These are phyloP conservation scores for Florisuga fusca DNA, from an alignment of 2,797 vertebrate genomes.

Conservation along the genomic window DNA sequence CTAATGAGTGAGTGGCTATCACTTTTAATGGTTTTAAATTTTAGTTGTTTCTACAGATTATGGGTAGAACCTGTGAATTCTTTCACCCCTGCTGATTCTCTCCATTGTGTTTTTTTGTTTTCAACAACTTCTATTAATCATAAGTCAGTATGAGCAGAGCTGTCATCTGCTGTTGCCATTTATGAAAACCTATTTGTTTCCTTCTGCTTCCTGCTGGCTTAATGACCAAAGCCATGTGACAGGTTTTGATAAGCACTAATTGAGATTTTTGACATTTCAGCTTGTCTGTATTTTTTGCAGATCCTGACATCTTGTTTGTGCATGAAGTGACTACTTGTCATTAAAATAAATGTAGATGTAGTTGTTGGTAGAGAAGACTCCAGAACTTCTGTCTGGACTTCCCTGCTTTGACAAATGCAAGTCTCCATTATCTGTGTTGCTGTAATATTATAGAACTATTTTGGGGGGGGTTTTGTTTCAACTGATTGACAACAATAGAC, in stretches of 20 bases:
- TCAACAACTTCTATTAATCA: neutral
- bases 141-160: neutral
- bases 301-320: neutral
- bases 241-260: neutral
- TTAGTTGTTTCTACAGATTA: neutral
- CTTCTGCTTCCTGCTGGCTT: neutral
- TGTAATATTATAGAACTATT: neutral
- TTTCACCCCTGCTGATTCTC: neutral
- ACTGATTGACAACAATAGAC: neutral
- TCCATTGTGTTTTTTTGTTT: neutral
- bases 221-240: neutral
- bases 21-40: neutral
- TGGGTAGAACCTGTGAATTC: neutral
- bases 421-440: accelerated
- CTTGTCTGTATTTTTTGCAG: neutral
- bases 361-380: neutral
- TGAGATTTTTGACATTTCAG: neutral
- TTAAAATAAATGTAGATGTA: neutral
- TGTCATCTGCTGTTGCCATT: neutral
- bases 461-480: neutral
- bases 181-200: neutral
- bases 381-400: neutral
- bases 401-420: neutral
- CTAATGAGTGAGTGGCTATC: neutral
- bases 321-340: neutral